A percentile compares a stretch with the other conserved stretches of the same genome.
Evolutionary conservation across 2,888 invertebrate species (phyloP).

Genomic region (Lucinisca nassula): DNA sequence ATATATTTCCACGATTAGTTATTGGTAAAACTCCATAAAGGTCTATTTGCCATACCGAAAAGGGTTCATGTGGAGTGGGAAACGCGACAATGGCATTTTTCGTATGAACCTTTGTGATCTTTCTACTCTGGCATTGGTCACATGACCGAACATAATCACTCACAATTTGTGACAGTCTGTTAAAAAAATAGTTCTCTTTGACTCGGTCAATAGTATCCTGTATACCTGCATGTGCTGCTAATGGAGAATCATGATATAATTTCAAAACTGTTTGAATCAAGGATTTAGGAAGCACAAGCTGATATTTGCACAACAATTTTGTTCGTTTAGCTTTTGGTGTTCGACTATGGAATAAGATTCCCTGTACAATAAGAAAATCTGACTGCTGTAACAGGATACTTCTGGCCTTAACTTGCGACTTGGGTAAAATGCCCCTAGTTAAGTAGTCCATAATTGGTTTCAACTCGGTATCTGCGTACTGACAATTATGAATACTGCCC

Average conservation of each 20-base stretch:
- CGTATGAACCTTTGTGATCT: conserved; percentile 40
- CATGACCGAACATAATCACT: conserved; percentile 52
- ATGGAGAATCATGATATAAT: conserved; percentile 44
- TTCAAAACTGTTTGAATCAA: conserved; percentile 33
- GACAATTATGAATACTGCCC: conserved; percentile 27
- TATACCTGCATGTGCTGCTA: conserved; percentile 42
- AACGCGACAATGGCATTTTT: conserved; percentile 43
- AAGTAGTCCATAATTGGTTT: conserved; percentile 43
- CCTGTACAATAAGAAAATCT: conserved; percentile 31
- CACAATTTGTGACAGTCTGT: conserved; percentile 25
- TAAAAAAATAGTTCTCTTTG: conserved; percentile 35
- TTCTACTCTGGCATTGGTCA: conserved; percentile 46
- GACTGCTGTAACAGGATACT: conserved; percentile 33
- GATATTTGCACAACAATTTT: conserved; percentile 32
- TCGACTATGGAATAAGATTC: conserved; percentile 47
- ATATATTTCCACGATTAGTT: conserved; percentile 40
- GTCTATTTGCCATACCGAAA: conserved; percentile 56
- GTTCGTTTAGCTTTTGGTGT: conserved; percentile 39
- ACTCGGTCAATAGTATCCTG: conserved; percentile 41
- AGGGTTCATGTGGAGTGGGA: conserved; percentile 40
- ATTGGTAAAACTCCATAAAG: conserved; percentile 42
- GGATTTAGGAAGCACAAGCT: conserved; percentile 43
- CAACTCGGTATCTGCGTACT: conserved; percentile 36
- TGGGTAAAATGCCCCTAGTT: conserved; percentile 14
- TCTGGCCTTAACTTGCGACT: conserved; percentile 38